These are phyloP conservation scores for Mus minutoides DNA, from an alignment of 2,797 vertebrate species.

Conservation along the genomic window DNA sequence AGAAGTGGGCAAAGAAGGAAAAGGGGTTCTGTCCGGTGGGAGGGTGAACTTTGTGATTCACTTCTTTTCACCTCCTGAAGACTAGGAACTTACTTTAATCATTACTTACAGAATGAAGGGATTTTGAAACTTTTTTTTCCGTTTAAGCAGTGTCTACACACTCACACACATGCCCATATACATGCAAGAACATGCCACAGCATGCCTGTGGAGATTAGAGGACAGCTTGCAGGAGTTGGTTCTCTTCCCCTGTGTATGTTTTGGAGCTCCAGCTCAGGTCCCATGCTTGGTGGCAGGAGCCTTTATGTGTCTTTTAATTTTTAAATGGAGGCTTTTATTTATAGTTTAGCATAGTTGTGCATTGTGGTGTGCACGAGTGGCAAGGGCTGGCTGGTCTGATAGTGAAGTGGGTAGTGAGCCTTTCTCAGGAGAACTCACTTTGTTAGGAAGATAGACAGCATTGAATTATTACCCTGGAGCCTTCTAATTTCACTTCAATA, in stretches of 20 bases:
- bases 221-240: not conserved
- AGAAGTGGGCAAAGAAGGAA: not conserved
- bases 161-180: not conserved
- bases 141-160: not conserved
- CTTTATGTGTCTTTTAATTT: slow-evolving; percentile 1
- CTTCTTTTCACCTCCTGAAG: not conserved
- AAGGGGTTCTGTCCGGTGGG: not conserved
- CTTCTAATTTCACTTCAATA: slow-evolving; percentile 31
- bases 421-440: not conserved
- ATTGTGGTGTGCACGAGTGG: not conserved
- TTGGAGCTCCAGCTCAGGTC: not conserved
- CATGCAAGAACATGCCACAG: not conserved
- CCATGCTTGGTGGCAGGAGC: not conserved
- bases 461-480: not conserved
- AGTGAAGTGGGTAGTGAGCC: not conserved
- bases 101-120: not conserved
- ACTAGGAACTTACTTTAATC: slow-evolving; percentile 7
- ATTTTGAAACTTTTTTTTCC: not conserved
- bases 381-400: not conserved
- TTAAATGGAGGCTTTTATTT: slow-evolving; percentile 1
- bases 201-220: not conserved
- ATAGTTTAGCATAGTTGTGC: not conserved
- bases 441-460: not conserved
- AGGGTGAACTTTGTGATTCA: not conserved
- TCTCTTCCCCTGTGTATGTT: not conserved